A percentile compares a stretch with the other conserved stretches of the same genome.
Evolutionary conservation across 1,140 invertebrate species (phyloP).

Genomic region (Cephus cinctus): DNA sequence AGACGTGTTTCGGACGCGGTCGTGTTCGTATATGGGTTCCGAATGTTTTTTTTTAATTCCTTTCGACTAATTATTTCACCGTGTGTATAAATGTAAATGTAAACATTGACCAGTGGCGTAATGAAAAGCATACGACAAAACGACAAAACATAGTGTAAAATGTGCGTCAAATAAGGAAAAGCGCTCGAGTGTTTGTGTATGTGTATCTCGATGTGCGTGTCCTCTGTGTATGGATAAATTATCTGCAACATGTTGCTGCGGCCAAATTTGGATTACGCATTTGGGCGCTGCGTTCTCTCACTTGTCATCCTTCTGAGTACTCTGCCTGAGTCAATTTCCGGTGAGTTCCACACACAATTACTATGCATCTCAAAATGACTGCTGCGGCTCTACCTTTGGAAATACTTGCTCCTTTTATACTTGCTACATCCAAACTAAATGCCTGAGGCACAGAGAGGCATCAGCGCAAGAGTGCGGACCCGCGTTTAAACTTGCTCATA

Average conservation of each 20-base stretch:
- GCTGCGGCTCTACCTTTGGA: no score
- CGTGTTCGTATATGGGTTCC: slow-evolving; percentile 42
- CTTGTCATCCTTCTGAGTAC: slow-evolving; percentile 21
- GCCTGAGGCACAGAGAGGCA: no score
- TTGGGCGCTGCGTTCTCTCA: slow-evolving; percentile 26
- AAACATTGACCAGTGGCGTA: slow-evolving; percentile 25
- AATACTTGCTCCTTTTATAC: no score
- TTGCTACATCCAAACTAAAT: no score
- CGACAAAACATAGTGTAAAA: neutral
- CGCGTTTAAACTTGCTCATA: no score
- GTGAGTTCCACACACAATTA: no score
- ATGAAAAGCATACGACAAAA: neutral
- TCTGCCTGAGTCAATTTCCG: slow-evolving; percentile 28
- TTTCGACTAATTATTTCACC: no score
- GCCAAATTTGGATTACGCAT: slow-evolving; percentile 50
- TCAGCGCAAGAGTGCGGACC: no score
- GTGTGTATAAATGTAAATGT: slow-evolving; percentile 25
- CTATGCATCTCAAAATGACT: no score
- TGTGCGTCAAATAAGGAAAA: slow-evolving; percentile 41
- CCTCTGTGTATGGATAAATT: slow-evolving; percentile 36
- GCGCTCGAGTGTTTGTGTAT: slow-evolving; percentile 36
- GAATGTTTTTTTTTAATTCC: slow-evolving; percentile 34
- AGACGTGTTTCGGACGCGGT: slow-evolving; percentile 56
- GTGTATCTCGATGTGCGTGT: slow-evolving; percentile 47
- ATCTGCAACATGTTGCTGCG: slow-evolving; percentile 43